Evolutionary conservation across 37 sponge, comb jelly and placozoan genomes (phyloP), one percentile per base, ranked within the genome.

Genomic region (Haliclona indistincta): DNA sequence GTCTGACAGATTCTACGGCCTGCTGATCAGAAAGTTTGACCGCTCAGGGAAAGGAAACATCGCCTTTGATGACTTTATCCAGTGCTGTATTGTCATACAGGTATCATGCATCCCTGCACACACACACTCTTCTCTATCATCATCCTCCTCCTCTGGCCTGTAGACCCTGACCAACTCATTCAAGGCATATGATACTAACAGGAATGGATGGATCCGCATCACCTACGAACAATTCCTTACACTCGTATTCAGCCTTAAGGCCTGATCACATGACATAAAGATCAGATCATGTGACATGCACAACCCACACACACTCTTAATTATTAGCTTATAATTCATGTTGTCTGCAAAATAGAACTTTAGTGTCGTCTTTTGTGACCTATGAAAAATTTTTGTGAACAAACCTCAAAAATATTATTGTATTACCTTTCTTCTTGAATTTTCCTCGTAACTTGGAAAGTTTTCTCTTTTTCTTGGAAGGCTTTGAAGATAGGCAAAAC

Each of bases 61-160:
- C 0, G 88, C 89, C 17, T 99, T 99, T 84, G 99, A 99, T 80
- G 99, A 99, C 83, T 99, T 99, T 83, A 95, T 99, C 33, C 99
- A 99, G 85, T 95, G 96, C 47, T 96, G 94, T 74, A 90, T 96
- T 2, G 88, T 92, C 30, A 92, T 99, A 8, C 96, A 97, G 95
- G 97, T 94, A 53, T 25, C 37, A 36, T n/a, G 10, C 67, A 54
- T 13, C 33, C 55, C 3, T 36, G 15, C 54, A 33, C 73, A 47
- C 56, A 37, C 64, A 25, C 76, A 42, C 38, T 11, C 67, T 19
- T 26, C 38, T 38, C 4, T 15, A 52, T 43, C 17, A 2, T 64
- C 26, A 40, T 61, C 4, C 41, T 38, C 54, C 47, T 64, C 19
- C 65, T 15, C 20, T 38, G 7, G 67, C 32, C 28, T 64, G 34